Base-by-base conservation (phyloP, 2,888 invertebrate genomes). In the Leucoma salicis region DNA sequence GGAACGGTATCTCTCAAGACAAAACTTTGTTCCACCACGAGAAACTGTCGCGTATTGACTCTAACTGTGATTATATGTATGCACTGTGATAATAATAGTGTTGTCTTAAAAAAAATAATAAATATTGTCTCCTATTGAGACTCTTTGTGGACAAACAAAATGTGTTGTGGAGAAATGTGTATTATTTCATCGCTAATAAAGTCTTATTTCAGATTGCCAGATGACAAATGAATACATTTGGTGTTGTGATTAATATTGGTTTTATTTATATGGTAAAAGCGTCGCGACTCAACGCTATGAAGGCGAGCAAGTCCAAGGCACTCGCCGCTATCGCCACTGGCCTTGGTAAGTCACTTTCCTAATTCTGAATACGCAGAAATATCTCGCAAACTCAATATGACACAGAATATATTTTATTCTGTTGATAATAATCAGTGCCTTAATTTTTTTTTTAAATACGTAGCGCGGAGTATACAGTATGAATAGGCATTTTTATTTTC, bases 251-350 rank as follows among this genome's bases (percentile, higher is more conserved):
- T 88, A 89, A 88, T 87, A 70, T 83, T 86, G 86, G 89, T 91
- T 90, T 90, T 91, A 91, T 91, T 91, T 91, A 89, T 91, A 90
- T 90, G 91, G 91, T 87, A 88, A 89, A 92, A 92, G 90, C 90
- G 50, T 86, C 91, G 92, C 93, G 94, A 87, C 93, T 93, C 87
- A 91, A 92, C 91, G 91, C 92, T 78, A 87, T 94, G 92, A 89
- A 87, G 78, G 88, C 88, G 67, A 93, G 93, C 92, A 94, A 95
- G 93, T 94, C 94, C 90, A 92, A 93, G 90, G 96, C 96, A 91
- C 94, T 96, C 91, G 95, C 96, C 90, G 95, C 96, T 92, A 93
- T 97, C 91, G 95, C 96, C 82, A 94, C 94, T 74, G 94, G 94
- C 82, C 94, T 97, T 81, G 97, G 97, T 97, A 93, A 97, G 97